Conservation (phyloP, 1,140 invertebrate genomes). For the Hypothenemus hampei region DNA sequence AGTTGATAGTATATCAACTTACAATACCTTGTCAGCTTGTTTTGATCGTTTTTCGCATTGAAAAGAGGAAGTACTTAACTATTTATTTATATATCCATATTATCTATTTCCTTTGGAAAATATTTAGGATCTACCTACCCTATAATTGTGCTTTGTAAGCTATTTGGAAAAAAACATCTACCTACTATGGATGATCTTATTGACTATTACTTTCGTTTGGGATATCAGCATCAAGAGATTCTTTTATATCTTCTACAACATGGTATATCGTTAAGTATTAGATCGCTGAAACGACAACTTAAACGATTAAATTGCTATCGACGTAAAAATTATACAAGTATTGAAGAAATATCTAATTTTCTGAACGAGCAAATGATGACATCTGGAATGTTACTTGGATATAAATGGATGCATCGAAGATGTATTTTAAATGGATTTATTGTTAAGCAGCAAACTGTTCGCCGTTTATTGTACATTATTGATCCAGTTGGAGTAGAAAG, state of each 20-base stretch:
- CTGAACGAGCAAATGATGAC: not conserved
- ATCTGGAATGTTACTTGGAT: conserved; percentile 2
- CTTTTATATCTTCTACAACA: not conserved
- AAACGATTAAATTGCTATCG: not conserved
- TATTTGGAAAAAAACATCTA: too few relatives aligned
- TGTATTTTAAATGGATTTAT: conserved; percentile 8
- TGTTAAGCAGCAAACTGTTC: conserved; percentile 1
- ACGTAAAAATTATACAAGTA: conserved; percentile 4
- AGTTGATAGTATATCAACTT: too few relatives aligned
- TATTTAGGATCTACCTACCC: too few relatives aligned
- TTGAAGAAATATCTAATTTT: not conserved
- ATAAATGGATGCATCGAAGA: conserved; percentile 8
- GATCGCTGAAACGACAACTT: not conserved
- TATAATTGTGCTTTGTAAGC: too few relatives aligned
- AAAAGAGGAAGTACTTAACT: too few relatives aligned
- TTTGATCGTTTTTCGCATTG: too few relatives aligned
- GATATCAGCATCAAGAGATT: not conserved
- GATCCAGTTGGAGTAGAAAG: not conserved
- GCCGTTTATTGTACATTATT: not conserved
- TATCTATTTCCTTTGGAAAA: too few relatives aligned
- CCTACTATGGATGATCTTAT: not conserved
- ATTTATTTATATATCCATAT: too few relatives aligned
- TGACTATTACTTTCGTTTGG: not conserved
- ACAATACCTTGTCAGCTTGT: too few relatives aligned
- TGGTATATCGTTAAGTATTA: not conserved